Evolutionary conservation across 2,113 vertebrate genomes (phyloP).

Genomic region (Mus spicilegus): DNA sequence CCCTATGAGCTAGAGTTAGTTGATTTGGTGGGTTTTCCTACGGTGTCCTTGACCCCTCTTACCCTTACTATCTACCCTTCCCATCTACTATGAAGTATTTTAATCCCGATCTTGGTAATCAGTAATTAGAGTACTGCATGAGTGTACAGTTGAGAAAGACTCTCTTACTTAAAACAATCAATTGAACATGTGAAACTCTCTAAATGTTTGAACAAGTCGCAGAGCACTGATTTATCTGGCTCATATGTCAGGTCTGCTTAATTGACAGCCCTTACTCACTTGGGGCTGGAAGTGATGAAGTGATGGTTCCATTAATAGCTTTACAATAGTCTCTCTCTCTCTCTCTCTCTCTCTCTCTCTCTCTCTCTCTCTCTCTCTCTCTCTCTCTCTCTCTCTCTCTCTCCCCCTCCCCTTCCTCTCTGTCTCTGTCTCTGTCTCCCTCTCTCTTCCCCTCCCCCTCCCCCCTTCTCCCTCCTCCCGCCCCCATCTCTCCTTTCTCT

Average conservation of each 20-base stretch:
- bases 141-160: not conserved
- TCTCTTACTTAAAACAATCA: not conserved
- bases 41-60: not conserved
- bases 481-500: too few species aligned
- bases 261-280: not conserved
- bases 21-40: not conserved
- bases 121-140: not conserved
- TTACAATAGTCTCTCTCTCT: too few species aligned
- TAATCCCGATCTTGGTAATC: not conserved
- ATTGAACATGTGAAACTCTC: not conserved
- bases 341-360: fast-evolving
- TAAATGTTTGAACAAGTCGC: not conserved
- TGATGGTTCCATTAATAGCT: not conserved
- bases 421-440: too few species aligned
- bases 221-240: too few species aligned
- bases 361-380: too few species aligned
- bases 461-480: fast-evolving
- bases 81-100: not conserved
- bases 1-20: not conserved
- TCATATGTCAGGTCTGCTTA: not conserved
- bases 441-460: fast-evolving
- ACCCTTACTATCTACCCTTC: not conserved
- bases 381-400: too few species aligned
- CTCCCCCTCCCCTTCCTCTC: too few species aligned
- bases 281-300: not conserved